These are phyloP conservation scores for Rhinichthys osculus DNA, from an alignment of 2,797 vertebrate genomes.

Conservation along the genomic window DNA sequence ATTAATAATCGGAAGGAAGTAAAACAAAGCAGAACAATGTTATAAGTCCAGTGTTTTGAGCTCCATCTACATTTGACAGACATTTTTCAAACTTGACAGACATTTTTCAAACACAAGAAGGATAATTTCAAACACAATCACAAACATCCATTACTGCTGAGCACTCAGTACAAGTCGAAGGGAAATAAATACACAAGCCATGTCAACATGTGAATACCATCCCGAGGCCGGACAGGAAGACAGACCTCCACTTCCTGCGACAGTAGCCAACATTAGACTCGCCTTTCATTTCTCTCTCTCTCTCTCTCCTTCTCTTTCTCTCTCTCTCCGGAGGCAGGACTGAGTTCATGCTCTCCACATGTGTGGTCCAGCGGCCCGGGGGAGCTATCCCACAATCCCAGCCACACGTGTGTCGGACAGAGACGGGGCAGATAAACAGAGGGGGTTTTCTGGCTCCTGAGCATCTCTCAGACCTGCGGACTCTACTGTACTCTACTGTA, in stretches of 20 bases:
- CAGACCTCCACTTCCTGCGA: constrained; percentile 43
- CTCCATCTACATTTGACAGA: background rate
- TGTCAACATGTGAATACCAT: background rate
- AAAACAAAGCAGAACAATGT: background rate
- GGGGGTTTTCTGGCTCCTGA: constrained; percentile 71
- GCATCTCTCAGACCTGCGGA: constrained; percentile 59
- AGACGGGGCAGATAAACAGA: constrained; percentile 81
- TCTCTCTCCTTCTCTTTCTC: constrained; percentile 20
- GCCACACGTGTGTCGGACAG: constrained; percentile 80
- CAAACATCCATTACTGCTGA: constrained; percentile 30
- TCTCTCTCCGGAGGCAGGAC: constrained; percentile 53
- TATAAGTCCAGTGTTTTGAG: no score
- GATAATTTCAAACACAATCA: background rate
- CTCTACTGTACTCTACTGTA: background rate
- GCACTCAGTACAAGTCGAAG: constrained; percentile 25
- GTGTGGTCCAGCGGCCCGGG: constrained; percentile 81
- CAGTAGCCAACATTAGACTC: constrained; percentile 48
- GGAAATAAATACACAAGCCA: background rate
- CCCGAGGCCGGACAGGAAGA: background rate
- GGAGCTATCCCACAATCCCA: constrained; percentile 81
- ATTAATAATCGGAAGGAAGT: background rate
- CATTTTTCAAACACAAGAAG: background rate
- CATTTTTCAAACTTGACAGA: no score
- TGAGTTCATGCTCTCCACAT: constrained; percentile 79
- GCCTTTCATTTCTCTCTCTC: constrained; percentile 45